Base-by-base conservation (phyloP, 2,888 invertebrate species). In the Protodeltote pygarga region DNA sequence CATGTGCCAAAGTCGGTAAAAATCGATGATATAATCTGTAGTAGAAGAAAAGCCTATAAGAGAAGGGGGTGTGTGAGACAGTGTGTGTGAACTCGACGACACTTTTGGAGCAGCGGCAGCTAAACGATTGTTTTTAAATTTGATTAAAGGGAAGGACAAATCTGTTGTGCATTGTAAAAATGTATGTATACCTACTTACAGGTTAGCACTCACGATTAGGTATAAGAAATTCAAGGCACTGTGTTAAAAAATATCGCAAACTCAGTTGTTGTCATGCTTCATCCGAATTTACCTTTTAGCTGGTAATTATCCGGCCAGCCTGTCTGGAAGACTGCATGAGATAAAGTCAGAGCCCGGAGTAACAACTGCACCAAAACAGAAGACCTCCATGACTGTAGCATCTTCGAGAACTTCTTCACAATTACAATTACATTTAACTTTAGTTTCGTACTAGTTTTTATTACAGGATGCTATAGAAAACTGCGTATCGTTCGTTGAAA, bases 281-380 rank as follows among this genome's bases (percentile, higher is more conserved):
- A n/a, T n/a, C n/a, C n/a, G n/a, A n/a, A n/a, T n/a, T n/a, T n/a
- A 87, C 89, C 86, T 70, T 67, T 66, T 9, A 87, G 37, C 2
- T 64, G 46, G 49, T 81, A 79, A 13, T 81, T 67, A 0, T 49
- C 51, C 0, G 89, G 88, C 89, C 89, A 89, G 2, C 77, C 87
- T 0, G 70, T 68, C 0, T 84, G 81, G 0, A 73, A 21, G 0
- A 89, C 64, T 4, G 79, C 76, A 15, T 81, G 79, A 1, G 80
- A 74, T n/a, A 89, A 35, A 0, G 83, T 79, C 23, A 89, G 44
- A 0, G 76, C 57, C 1, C 75, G 68, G 9, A 89, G 51, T 3
- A 86, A n/a, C 73, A 76, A 77, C 35, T 75, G 72, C 46, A 83
- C 64, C 27, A 82, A 54, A 0, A 76, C 58, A 0, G 75, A 63